Evolutionary conservation across 2,113 vertebrate genomes (phyloP).

Genomic region (Cavia porcellus): DNA sequence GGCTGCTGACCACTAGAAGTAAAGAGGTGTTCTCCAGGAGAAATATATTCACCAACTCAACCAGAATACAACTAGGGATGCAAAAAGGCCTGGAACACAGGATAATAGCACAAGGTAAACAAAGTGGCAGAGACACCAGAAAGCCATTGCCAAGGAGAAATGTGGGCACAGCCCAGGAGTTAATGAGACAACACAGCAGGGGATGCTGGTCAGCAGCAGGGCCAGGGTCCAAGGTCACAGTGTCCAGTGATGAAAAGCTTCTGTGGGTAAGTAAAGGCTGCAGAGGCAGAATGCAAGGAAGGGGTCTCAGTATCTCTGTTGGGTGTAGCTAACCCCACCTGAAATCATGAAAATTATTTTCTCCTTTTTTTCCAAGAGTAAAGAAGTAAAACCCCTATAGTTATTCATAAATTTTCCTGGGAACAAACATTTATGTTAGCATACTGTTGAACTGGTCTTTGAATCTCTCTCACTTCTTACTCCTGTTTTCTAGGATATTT

Average conservation of each 20-base stretch:
- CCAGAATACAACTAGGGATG: neutral
- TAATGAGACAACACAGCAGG: neutral
- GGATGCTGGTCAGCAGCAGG: neutral
- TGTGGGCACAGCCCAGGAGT: neutral
- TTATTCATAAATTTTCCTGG: neutral
- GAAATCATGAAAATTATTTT: slow-evolving; percentile 10
- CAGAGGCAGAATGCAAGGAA: neutral
- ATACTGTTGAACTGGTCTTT: slow-evolving; percentile 43
- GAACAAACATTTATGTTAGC: slow-evolving; percentile 58
- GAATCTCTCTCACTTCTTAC: neutral
- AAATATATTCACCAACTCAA: neutral
- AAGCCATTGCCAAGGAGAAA: neutral
- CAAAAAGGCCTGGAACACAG: neutral
- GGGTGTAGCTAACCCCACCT: neutral
- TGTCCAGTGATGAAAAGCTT: neutral
- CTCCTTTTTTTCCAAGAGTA: neutral
- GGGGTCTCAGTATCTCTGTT: neutral
- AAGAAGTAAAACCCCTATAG: neutral
- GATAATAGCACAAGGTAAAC: neutral
- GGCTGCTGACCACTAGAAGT: neutral
- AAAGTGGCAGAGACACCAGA: neutral
- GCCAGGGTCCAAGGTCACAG: neutral
- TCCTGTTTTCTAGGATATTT: slow-evolving; percentile 55
- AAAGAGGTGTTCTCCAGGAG: neutral
- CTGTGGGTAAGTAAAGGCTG: neutral